Evolutionary conservation across 1,140 invertebrate species (phyloP), one percentile per base, ranked within the genome.

Genomic region (Lepidostoma basale): DNA sequence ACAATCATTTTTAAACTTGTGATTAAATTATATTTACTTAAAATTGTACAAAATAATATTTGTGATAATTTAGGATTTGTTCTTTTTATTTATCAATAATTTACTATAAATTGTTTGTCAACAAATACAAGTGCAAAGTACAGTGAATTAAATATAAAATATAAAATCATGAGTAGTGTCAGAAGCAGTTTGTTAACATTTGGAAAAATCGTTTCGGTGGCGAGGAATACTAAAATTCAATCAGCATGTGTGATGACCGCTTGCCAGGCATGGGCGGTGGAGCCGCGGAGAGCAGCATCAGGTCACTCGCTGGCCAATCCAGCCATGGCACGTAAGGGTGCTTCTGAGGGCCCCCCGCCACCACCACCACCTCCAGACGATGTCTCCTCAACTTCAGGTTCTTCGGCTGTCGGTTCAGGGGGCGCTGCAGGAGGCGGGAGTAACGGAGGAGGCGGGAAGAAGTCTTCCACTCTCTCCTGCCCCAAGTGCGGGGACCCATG

Each of bases 401-500:
- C 44, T 1, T 64, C 62, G 14, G 44, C 62, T 0, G 36, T 25
- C 10, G 16, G 25, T 12, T n/a, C 5, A 1, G 59, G 59, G 3
- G 47, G 30, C n/a, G 9, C n/a, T n/a, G 22, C n/a, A n/a, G n/a
- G n/a, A n/a, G n/a, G 40, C 2, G 14, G 52, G n/a, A 52, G 59
- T 8, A 45, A 25, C 1, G 44, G 54, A 1, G 58, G 63, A 3
- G 71, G 71, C 2, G 67, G 67, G 8, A 67, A 67, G 42, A 73
- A 73, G 30, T 65, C 64, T 10, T 60, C 68, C 69, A 89, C 90
- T 3, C 83, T 94, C 0, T 88, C 87, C 20, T 98, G 96, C 79
- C 96, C 96, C 5, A 97, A 97, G 81, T 98, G 96, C 83, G 96
- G 95, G 0, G 95, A 96, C 83, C 92, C 95, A 58, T 97, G 95